Base-by-base conservation (phyloP, 2,113 vertebrate species). In the Corapipo altera region DNA sequence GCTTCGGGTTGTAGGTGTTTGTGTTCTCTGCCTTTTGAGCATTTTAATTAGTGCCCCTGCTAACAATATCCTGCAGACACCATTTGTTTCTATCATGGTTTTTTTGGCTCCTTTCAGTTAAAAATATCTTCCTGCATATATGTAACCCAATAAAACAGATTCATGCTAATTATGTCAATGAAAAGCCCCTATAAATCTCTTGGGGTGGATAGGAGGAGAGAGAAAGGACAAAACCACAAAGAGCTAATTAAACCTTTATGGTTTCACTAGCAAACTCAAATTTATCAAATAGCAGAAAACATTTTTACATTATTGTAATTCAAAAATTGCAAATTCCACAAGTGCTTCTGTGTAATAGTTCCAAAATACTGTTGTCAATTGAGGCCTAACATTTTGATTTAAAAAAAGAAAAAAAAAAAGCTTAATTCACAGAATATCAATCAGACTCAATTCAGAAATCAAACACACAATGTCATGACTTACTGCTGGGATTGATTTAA, bases 21-120 rank as follows among this genome's bases (percentile, higher is more conserved):
- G 91, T 95, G 91, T 94, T 96, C 79, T 96, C 95, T 96, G 91
- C 86, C 97, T 97, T 96, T 96, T 96, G 94, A 97, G 96, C 80
- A 66, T 97, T 98, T 97, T 97, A 96, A 96, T 96, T 96, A 97
- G 93, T 84, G 69, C 20, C 88, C 86, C 90, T 89, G 74, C 70
- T 94, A 94, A 93, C 81, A 96, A 95, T 93, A 94, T 95, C 90
- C 88, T 95, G 79, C 93, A 86, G 93, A 91, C 95, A 97, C 97
- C 94, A 95, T 98, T 97, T 97, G 93, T 97, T 97, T 97, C 87
- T 85, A 95, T 97, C 70, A 17, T 79, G 91, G 48, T 72, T 96
- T 97, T 96, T 97, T 96, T 78, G 91, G 78, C 85, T 97, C 83
- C 93, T 95, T 94, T 93, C 16, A 5, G 92, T 94, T 96, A 91